Conservation (phyloP, 2,113 vertebrate species). For the Bostrychus sinensis region DNA sequence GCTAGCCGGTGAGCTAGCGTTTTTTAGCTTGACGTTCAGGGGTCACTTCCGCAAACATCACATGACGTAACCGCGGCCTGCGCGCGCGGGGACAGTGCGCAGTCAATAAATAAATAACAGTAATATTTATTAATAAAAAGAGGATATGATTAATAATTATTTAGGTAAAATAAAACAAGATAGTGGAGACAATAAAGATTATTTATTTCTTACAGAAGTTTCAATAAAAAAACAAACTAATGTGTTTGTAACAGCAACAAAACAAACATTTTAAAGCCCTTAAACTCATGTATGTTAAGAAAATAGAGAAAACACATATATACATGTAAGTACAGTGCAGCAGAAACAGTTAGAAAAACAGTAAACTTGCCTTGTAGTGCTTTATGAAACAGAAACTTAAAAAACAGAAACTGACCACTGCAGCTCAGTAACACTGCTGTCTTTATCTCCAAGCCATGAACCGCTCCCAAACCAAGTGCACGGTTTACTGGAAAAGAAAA, state of each 20-base stretch:
- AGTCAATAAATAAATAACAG: not conserved
- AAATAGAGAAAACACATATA: conserved; percentile 15
- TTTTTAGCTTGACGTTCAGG: not conserved
- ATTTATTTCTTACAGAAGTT: not conserved
- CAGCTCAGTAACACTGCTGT: not conserved
- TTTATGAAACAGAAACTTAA: conserved; percentile 36
- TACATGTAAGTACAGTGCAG: not conserved
- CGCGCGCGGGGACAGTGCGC: not conserved
- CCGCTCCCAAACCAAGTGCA: too few relatives aligned
- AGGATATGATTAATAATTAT: too few relatives aligned
- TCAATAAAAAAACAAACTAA: not conserved
- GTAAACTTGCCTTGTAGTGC: conserved; percentile 27
- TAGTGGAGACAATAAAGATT: not conserved
- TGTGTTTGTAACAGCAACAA: not conserved
- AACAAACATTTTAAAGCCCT: conserved; percentile 7
- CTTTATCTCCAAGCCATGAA: not conserved
- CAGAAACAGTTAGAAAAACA: conserved; percentile 11
- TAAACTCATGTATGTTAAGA: conserved; percentile 10
- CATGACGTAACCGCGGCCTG: not conserved
- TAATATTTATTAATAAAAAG: not conserved
- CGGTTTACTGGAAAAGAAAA: too few relatives aligned
- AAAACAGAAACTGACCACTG: not conserved
- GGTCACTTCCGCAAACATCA: conserved; percentile 27
- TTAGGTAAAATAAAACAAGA: too few relatives aligned
- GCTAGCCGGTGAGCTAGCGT: not conserved